Percentiles rank a stretch among this genome's conserved stretches.
Conservation (phyloP, 2,113 vertebrate species). For the Gobiocypris rarus region DNA sequence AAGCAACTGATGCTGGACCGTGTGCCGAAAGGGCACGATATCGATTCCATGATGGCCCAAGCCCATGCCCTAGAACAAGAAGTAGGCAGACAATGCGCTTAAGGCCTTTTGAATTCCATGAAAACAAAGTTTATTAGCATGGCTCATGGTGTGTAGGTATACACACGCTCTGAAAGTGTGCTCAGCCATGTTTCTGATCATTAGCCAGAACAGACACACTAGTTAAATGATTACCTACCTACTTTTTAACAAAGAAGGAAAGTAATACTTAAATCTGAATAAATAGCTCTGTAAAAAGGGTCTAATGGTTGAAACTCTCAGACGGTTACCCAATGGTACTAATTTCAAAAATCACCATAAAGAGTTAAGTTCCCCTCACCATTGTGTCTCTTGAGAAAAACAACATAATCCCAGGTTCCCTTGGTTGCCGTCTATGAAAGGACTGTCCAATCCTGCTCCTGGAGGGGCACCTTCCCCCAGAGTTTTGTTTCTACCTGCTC, state of each 20-base stretch:
- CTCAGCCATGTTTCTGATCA: neutral
- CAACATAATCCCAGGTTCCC: neutral
- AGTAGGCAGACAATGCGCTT: constrained; percentile 59
- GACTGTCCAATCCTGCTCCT: neutral
- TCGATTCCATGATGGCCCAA: constrained; percentile 78
- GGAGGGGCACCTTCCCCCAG: neutral
- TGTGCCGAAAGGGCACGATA: constrained; percentile 79
- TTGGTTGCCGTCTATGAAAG: neutral
- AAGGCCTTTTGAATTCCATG: neutral
- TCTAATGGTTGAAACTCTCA: neutral
- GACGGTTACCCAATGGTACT: neutral
- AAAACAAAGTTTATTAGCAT: neutral
- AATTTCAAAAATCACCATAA: neutral
- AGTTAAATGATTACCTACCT: constrained; percentile 42
- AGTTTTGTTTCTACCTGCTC: neutral
- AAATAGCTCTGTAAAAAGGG: neutral
- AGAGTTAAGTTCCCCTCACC: neutral
- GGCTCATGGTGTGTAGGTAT: neutral
- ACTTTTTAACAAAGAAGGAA: constrained; percentile 40
- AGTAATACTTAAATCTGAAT: constrained; percentile 6
- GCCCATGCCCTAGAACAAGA: constrained; percentile 78
- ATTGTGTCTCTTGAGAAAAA: neutral
- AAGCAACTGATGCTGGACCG: constrained; percentile 80
- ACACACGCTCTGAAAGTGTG: neutral
- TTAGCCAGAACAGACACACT: neutral